Base-by-base conservation (phyloP, 1,140 invertebrate species). In the Pogonomyrmex barbatus region DNA sequence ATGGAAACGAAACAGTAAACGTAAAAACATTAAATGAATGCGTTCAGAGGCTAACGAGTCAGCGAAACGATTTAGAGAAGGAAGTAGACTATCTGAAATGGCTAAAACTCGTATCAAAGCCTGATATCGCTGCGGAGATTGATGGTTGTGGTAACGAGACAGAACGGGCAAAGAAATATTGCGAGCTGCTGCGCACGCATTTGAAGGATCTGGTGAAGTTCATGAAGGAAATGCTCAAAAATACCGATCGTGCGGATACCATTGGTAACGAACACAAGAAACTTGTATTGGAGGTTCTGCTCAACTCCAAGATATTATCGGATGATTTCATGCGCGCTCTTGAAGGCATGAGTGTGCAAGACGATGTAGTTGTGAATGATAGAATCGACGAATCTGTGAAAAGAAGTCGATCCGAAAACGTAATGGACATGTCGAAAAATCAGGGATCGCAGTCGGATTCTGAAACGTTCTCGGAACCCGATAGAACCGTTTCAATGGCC, bases 391-490 rank as follows among this genome's bases (percentile, higher is more conserved):
- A 70, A 65, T 36, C 81, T 8, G 76, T 90, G 39, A 90, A 56
- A 39, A 93, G 90, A 17, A 92, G 89, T 73, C 88, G 91, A 2
- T 93, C 93, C 0, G 94, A 94, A 33, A 93, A 93, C 52, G 67
- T 91, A 36, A n/a, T 92, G 5, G 87, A 90, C 3, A 24, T 78
- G 2, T 36, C 71, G 3, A 92, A 85, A 47, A 92, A 85, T 79
- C 93, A 90, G 24, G 87, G 88, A 0, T 95, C 92, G 93, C 96
- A 93, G 45, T 97, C 97, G 0, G 97, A 98, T 92, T 97, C 97
- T 0, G 98, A 98, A 91, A 96, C 97, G 30, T 98, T 97, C 96
- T 98, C 97, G 0, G 97, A 98, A 92, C 97, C 97, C 0, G 98
- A 98, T 91, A 96, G 97, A 82, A 96, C 96, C 78, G 97, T 98